Base-by-base conservation (phyloP, 2,888 invertebrate species). In the Argynnis bischoffii region DNA sequence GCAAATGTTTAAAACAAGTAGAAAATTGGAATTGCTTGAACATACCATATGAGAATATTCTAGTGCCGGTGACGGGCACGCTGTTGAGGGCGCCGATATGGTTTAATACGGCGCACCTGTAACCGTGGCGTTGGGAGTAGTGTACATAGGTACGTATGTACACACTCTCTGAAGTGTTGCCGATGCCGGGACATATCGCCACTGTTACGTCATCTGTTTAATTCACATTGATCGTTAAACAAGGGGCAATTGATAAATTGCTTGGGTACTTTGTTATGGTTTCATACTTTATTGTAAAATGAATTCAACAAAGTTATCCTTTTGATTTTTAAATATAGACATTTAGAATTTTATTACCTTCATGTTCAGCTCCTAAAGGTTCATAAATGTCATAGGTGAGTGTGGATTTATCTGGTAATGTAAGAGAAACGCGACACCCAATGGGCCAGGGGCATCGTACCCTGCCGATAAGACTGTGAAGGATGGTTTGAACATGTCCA, bases 71-170 rank as follows among this genome's bases (percentile, higher is more conserved):
- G 41, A 99, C 96, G 70, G 96, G 96, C 64, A 98, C 96, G 84
- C 96, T 96, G 75, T 95, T 94, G 63, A 99, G 90, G 5, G 98
- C 98, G 14, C 99, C 99, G 72, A 99, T 96, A 85, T 99, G 98
- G 91, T 99, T 99, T 75, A 99, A 94, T 35, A 98, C 98, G 5
- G 97, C 97, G 86, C 98, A 98, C 73, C 98, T 93, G 90, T 97
- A 98, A 1, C 98, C 98, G 83, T 97, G 96, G 77, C 96, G 96
- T 85, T 98, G 98, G 15, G 98, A 98, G 88, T 97, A 96, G 82
- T 98, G 96, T 13, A 98, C 98, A 87, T 98, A 98, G 18, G 98
- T 98, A 72, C 98, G 94, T 72, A 99, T 97, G 89, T 99, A 99
- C 63, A 98, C 96, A 81, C 97, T 97, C 89, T 99, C 98, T 56